These are phyloP conservation scores for Episyrphus balteatus DNA, from an alignment of 1,140 invertebrate species.

Conservation along the genomic window DNA sequence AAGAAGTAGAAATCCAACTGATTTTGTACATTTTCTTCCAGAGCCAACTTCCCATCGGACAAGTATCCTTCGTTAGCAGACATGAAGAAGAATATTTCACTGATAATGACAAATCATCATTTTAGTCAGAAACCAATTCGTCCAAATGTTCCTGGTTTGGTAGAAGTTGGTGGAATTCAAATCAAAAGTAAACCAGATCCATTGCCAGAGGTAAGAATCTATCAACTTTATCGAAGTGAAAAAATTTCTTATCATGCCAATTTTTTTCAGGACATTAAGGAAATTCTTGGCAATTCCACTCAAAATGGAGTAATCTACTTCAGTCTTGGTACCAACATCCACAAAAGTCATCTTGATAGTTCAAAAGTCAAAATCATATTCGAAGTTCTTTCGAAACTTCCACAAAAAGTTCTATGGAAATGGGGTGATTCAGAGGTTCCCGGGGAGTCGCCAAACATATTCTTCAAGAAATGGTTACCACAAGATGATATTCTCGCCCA, in stretches of 20 bases:
- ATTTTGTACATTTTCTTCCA: not conserved
- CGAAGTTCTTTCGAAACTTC: conserved; percentile 33
- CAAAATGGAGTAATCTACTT: conserved; percentile 45
- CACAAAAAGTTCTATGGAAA: no score
- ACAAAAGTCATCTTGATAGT: conserved; percentile 27
- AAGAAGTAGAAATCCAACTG: not conserved
- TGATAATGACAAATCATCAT: conserved; percentile 24
- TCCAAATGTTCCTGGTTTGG: conserved; percentile 30
- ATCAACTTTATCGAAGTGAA: not conserved
- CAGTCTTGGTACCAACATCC: conserved; percentile 45
- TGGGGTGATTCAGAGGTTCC: conserved; percentile 17
- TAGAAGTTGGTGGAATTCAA: conserved; percentile 38
- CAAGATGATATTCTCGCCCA: conserved; percentile 44
- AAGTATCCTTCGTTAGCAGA: conserved; percentile 19
- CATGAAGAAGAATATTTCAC: conserved; percentile 15
- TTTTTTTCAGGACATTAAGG: conserved; percentile 14
- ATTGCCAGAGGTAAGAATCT: conserved; percentile 9
- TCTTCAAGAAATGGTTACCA: conserved; percentile 45
- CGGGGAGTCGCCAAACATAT: conserved; percentile 42
- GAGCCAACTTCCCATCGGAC: conserved; percentile 13
- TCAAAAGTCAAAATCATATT: conserved; percentile 32
- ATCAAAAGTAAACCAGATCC: conserved; percentile 16
- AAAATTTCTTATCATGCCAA: not conserved
- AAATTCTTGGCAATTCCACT: conserved; percentile 32
- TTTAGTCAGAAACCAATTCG: conserved; percentile 28